A percentile compares a stretch with the other conserved stretches of the same genome.
Evolutionary conservation across 2,888 invertebrate species (phyloP).

Genomic region (Eustalomyia histrio): DNA sequence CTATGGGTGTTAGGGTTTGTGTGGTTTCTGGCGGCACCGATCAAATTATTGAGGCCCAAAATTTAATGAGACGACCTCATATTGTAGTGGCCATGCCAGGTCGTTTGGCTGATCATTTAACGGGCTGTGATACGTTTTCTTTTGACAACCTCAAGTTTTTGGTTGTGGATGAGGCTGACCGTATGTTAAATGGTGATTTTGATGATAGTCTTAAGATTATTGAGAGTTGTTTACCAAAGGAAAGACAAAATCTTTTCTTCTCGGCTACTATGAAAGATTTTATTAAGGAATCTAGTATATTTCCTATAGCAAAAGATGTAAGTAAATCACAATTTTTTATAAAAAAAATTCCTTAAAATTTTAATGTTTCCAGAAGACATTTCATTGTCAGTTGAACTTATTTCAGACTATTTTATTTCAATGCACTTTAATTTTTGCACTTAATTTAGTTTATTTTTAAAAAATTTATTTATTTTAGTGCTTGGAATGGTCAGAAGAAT

Average conservation of each 20-base stretch:
- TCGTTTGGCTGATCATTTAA: slow-evolving; percentile 93
- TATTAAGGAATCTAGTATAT: slow-evolving; percentile 84
- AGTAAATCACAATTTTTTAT: slow-evolving; percentile 64
- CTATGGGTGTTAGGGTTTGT: slow-evolving; percentile 89
- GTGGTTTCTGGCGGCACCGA: slow-evolving; percentile 98
- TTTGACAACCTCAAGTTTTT: slow-evolving; percentile 90
- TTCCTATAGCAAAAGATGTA: slow-evolving; percentile 83
- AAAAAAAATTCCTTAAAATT: too few relatives aligned
- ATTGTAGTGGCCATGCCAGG: slow-evolving; percentile 98
- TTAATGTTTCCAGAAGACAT: too few relatives aligned
- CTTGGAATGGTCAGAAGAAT: slow-evolving; percentile 85
- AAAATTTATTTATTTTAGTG: slow-evolving; percentile 71
- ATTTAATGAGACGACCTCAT: slow-evolving; percentile 92
- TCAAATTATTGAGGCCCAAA: slow-evolving; percentile 92
- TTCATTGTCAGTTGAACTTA: too few relatives aligned
- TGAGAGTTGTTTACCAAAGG: slow-evolving; percentile 86
- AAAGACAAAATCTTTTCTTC: slow-evolving; percentile 92
- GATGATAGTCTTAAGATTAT: slow-evolving; percentile 90
- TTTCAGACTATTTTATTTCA: too few relatives aligned
- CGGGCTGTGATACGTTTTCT: slow-evolving; percentile 90
- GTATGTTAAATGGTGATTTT: slow-evolving; percentile 87
- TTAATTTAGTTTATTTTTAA: too few relatives aligned
- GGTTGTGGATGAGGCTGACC: slow-evolving; percentile 98
- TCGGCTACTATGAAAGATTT: slow-evolving; percentile 97
- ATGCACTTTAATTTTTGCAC: too few relatives aligned